Conservation (phyloP, 92 coral and sea anemone genomes). For the Chrysogorgia sp. region DNA sequence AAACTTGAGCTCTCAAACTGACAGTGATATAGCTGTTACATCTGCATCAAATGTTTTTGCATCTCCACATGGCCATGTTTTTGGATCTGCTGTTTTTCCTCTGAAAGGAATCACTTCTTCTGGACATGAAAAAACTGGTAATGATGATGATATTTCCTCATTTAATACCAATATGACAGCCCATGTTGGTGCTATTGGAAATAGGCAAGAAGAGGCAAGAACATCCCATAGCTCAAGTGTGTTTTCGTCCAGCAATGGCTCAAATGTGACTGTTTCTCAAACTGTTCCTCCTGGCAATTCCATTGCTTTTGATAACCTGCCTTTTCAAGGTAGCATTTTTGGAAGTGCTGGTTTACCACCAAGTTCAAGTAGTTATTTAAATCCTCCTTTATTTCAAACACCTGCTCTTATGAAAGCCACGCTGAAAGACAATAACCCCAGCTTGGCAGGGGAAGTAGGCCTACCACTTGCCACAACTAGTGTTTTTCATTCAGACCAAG, state of each 20-base stretch:
- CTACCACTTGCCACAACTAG: neutral
- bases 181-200: constrained; percentile 12
- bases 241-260: constrained; percentile 7
- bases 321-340: neutral
- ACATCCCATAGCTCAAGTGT: neutral
- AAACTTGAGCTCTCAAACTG: neutral
- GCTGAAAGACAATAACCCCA: neutral
- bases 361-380: neutral
- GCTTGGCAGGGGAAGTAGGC: neutral
- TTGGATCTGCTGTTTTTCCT: constrained; percentile 6
- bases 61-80: neutral
- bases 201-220: too few species aligned
- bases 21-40: neutral
- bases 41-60: too few species aligned
- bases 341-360: neutral
- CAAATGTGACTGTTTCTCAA: neutral
- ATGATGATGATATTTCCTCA: neutral
- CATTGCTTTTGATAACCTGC: neutral
- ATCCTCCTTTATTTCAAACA: neutral
- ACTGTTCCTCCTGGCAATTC: neutral
- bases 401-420: neutral
- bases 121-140: neutral
- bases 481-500: neutral
- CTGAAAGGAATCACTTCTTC: neutral
- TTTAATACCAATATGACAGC: neutral